These are phyloP conservation scores for Catagonus wagneri DNA, from an alignment of 2,113 vertebrate species.

Conservation along the genomic window DNA sequence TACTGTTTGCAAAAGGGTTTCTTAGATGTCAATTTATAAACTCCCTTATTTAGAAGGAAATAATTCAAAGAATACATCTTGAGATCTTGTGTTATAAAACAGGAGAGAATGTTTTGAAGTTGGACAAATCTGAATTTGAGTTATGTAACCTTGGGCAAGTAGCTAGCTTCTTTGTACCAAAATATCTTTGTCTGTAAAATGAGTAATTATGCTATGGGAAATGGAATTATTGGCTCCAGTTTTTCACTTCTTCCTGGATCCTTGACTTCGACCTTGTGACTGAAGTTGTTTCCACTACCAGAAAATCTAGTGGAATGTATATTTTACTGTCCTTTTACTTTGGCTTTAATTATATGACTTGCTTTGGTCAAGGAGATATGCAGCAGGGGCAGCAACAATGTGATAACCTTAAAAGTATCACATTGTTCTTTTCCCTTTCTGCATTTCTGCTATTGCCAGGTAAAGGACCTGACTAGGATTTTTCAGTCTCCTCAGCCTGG, in stretches of 20 bases:
- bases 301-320: background rate
- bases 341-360: background rate
- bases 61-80: constrained; percentile 32
- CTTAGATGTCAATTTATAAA: constrained; percentile 36
- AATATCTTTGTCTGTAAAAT: background rate
- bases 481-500: background rate
- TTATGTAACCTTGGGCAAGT: constrained; percentile 8
- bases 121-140: background rate
- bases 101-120: constrained; percentile 26
- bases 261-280: background rate
- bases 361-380: background rate
- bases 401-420: background rate
- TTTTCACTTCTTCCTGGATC: background rate
- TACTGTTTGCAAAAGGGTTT: constrained; percentile 54
- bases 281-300: background rate
- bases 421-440: background rate
- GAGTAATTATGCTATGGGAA: background rate
- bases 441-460: background rate
- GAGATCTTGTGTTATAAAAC: background rate
- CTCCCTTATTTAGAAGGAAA: constrained; percentile 4
- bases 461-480: background rate
- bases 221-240: background rate
- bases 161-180: background rate
- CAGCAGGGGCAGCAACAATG: background rate
- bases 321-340: background rate